Percentiles rank a stretch among this genome's conserved stretches.
These are phyloP conservation scores for Leptinotarsa undecemlineata DNA, from an alignment of 1,140 invertebrate genomes.

Conservation along the genomic window DNA sequence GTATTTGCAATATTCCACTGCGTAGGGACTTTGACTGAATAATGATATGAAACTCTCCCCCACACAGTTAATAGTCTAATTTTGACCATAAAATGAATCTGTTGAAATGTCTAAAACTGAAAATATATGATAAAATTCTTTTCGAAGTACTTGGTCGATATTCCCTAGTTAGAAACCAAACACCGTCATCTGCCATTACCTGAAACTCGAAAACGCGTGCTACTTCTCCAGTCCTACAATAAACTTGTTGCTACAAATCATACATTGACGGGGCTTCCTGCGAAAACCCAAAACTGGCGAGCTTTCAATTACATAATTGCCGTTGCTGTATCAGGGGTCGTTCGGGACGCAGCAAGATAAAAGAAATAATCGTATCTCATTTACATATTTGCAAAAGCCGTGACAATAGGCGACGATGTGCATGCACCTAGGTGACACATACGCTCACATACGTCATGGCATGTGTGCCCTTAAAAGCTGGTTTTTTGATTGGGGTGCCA, in stretches of 20 bases:
- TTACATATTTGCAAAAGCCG: conserved; percentile 42
- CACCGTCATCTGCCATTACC: background rate
- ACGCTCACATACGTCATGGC: conserved; percentile 49
- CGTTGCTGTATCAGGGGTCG: conserved; percentile 20
- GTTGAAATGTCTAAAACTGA: too few relatives aligned
- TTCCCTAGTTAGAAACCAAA: too few relatives aligned
- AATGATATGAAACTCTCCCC: too few relatives aligned
- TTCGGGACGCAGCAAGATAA: conserved; percentile 9
- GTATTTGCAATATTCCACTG: too few relatives aligned
- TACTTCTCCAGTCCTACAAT: background rate
- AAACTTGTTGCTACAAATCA: conserved; percentile 20
- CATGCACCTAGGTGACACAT: conserved; percentile 47
- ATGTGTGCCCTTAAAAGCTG: conserved; percentile 42
- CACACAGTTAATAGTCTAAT: too few relatives aligned
- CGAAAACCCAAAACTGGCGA: conserved; percentile 18
- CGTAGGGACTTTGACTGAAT: too few relatives aligned
- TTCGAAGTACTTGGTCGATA: too few relatives aligned
- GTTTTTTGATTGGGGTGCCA: conserved; percentile 41
- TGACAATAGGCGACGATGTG: conserved; percentile 33
- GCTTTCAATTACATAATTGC: conserved; percentile 12
- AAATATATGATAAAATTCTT: too few relatives aligned
- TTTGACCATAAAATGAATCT: too few relatives aligned
- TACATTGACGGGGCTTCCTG: background rate
- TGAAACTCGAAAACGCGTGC: background rate
- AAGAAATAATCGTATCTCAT: conserved; percentile 30